These are phyloP conservation scores for Dendropsophus ebraccatus DNA, from an alignment of 2,113 vertebrate genomes.

Conservation along the genomic window DNA sequence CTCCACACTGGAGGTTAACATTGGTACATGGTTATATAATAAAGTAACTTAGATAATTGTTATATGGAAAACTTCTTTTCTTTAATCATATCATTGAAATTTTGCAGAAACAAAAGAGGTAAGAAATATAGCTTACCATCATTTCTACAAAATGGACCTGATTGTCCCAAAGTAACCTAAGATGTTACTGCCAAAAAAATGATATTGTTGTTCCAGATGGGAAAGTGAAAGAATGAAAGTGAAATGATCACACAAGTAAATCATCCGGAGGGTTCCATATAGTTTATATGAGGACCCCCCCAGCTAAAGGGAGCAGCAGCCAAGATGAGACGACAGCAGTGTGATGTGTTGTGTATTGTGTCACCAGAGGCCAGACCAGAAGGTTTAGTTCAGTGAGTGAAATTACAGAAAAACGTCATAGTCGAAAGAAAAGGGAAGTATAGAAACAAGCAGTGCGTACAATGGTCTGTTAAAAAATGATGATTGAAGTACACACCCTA, in stretches of 20 bases:
- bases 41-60: neutral
- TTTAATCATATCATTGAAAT: neutral
- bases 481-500: slow-evolving; percentile 51
- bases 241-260: slow-evolving; percentile 27
- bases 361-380: slow-evolving; percentile 26
- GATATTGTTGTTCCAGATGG: slow-evolving; percentile 41
- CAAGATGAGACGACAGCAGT: slow-evolving; percentile 22
- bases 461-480: slow-evolving; percentile 37
- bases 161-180: slow-evolving; percentile 53
- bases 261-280: slow-evolving; percentile 36
- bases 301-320: slow-evolving; percentile 21
- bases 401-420: slow-evolving; percentile 12
- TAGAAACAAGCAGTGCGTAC: slow-evolving; percentile 24
- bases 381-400: slow-evolving; percentile 1
- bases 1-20: neutral
- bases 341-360: slow-evolving; percentile 30
- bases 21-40: neutral
- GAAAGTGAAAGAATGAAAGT: slow-evolving; percentile 45
- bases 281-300: slow-evolving; percentile 38
- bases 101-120: neutral
- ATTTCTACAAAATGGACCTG: slow-evolving; percentile 30
- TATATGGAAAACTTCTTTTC: neutral
- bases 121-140: neutral
- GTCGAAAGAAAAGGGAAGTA: slow-evolving; percentile 17
- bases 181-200: slow-evolving; percentile 45